These are phyloP conservation scores for Andrena camellia DNA, from an alignment of 2,888 invertebrate species.

Conservation along the genomic window DNA sequence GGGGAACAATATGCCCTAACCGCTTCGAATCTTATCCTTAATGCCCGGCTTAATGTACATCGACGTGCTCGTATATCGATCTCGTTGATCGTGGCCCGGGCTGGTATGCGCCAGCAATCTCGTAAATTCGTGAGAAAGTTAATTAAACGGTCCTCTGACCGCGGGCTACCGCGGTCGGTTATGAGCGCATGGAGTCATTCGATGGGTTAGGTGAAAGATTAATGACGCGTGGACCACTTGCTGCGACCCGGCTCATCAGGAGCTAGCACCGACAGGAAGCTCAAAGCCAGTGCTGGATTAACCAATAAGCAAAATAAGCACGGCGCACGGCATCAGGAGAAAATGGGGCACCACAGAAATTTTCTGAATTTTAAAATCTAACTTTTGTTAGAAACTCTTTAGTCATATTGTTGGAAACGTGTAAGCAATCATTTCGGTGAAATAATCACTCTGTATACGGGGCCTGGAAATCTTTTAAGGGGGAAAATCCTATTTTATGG, in stretches of 20 bases:
- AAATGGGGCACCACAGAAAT: too few species aligned
- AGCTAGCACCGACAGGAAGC: background rate
- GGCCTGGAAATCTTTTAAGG: too few species aligned
- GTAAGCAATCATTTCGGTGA: too few species aligned
- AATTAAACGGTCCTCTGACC: conserved; percentile 63
- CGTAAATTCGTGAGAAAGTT: conserved; percentile 67
- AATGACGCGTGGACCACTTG: conserved; percentile 26
- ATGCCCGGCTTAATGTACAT: conserved; percentile 65
- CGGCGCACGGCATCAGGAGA: too few species aligned
- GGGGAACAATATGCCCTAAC: conserved; percentile 71
- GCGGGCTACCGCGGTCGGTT: conserved; percentile 21
- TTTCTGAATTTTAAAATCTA: too few species aligned
- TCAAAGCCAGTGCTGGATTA: background rate
- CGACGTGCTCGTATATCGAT: conserved; percentile 63
- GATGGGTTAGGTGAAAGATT: conserved; percentile 39
- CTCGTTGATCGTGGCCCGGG: conserved; percentile 58
- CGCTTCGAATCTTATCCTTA: conserved; percentile 71
- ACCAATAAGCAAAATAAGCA: too few species aligned
- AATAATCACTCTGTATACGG: too few species aligned
- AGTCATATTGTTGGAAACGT: too few species aligned
- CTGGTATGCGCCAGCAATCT: conserved; percentile 55
- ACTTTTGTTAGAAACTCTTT: too few species aligned
- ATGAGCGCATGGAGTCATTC: conserved; percentile 27
- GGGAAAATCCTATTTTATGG: too few species aligned
- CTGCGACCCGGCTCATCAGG: background rate